Conservation (phyloP, 2,888 invertebrate genomes). For the Drosophila leonis region DNA sequence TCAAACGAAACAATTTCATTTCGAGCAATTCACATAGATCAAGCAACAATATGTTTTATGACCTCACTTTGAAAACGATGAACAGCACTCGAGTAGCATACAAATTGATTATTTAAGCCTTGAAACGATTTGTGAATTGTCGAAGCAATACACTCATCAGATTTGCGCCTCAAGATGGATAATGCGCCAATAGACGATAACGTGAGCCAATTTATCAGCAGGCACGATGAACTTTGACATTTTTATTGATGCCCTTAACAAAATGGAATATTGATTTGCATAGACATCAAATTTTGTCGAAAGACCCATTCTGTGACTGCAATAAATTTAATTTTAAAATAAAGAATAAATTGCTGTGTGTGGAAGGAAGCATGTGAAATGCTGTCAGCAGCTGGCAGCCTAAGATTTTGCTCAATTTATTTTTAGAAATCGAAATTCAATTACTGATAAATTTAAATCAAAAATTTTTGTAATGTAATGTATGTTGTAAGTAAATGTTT, state of each 20-base stretch:
- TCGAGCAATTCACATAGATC: conserved; percentile 13
- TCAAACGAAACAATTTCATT: neutral
- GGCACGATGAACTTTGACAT: conserved; percentile 18
- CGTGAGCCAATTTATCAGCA: conserved; percentile 12
- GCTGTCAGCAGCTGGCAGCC: neutral
- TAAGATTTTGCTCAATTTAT: neutral
- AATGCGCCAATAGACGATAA: conserved; percentile 15
- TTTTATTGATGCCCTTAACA: conserved; percentile 29
- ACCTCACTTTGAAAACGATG: conserved; percentile 11
- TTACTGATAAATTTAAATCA: neutral
- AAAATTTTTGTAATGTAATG: neutral
- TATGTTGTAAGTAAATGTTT: neutral
- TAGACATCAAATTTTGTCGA: conserved; percentile 15
- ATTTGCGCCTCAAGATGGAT: conserved; percentile 25
- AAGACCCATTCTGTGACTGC: neutral
- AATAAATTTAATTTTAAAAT: conserved; percentile 7
- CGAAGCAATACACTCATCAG: conserved; percentile 20
- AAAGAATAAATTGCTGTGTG: neutral
- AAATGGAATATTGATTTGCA: conserved; percentile 34
- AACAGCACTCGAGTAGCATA: conserved; percentile 25
- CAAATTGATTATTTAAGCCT: conserved; percentile 31
- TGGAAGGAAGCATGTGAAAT: neutral
- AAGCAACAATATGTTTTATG: conserved; percentile 20
- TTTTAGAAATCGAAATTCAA: neutral
- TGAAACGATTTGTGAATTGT: conserved; percentile 27